A percentile compares a stretch with the other conserved stretches of the same genome.
phyloP scores from a whole-genome alignment of 2,797 vertebrate genomes.

The Danio kyathit region DNA sequence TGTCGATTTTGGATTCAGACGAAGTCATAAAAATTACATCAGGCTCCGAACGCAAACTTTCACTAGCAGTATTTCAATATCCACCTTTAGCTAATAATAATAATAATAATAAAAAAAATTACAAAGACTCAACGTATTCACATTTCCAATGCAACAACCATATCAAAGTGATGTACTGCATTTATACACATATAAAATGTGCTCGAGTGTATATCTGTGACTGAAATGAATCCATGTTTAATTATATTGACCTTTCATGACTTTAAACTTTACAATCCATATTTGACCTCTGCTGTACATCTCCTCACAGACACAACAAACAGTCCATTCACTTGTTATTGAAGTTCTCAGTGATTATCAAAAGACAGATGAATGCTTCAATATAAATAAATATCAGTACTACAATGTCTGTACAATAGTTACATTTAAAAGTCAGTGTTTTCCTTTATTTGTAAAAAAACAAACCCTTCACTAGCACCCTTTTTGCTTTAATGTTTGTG shows the following conservation, averaged over 20 bases:
- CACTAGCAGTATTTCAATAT: constrained; percentile 42
- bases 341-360: constrained; percentile 51
- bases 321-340: constrained; percentile 27
- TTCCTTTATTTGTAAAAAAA: constrained; percentile 52
- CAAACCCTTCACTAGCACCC: constrained; percentile 64
- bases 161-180: constrained; percentile 66
- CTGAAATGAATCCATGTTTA: constrained; percentile 31
- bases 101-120: constrained; percentile 70
- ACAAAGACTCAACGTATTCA: constrained; percentile 79
- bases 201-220: constrained; percentile 16
- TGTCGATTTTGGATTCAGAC: constrained; percentile 68
- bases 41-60: constrained; percentile 41
- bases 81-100: constrained; percentile 44
- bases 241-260: constrained; percentile 35
- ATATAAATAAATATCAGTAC: constrained; percentile 81
- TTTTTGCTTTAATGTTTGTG: constrained; percentile 59
- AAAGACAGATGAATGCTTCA: constrained; percentile 66
- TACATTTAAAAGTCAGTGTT: constrained; percentile 76
- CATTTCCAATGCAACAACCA: constrained; percentile 80
- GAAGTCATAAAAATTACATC: constrained; percentile 63
- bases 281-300: constrained; percentile 30
- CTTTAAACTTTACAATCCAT: constrained; percentile 27
- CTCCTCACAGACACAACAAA: constrained; percentile 24
- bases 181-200: constrained; percentile 28
- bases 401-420: constrained; percentile 68